Conservation (phyloP, 2,113 vertebrate species). For the Butastur rufipennis region DNA sequence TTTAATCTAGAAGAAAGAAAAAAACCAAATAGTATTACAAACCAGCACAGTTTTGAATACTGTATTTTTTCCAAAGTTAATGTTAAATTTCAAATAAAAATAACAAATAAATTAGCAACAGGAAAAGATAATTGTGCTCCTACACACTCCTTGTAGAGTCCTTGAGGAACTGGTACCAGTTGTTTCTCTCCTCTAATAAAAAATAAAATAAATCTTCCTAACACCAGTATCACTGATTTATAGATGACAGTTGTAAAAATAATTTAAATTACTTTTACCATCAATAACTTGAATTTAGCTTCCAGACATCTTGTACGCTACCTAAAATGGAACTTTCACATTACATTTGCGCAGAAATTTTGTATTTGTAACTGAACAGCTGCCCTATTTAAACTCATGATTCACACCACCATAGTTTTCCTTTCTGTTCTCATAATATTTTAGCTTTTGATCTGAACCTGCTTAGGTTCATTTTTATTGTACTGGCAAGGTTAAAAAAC, state of each 20-base stretch:
- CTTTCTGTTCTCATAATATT: neutral
- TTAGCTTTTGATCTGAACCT: neutral
- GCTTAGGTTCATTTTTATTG: slow-evolving; percentile 27
- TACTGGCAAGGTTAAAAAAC: neutral
- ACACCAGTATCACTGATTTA: neutral
- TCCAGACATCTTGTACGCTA: neutral
- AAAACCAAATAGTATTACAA: neutral
- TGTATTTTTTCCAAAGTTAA: neutral
- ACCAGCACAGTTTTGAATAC: neutral
- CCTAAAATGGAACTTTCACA: neutral
- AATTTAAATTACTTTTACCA: neutral
- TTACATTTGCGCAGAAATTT: neutral
- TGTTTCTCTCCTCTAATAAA: neutral
- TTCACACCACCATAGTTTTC: accelerated
- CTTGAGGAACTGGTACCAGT: neutral
- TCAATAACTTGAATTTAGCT: neutral
- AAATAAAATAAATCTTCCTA: neutral
- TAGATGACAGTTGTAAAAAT: neutral
- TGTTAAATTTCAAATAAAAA: neutral
- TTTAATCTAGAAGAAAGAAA: neutral
- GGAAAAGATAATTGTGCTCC: neutral
- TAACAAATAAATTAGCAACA: neutral
- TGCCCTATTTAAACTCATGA: neutral
- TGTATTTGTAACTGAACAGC: neutral
- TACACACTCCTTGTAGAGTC: neutral